Percentiles rank a stretch among this genome's conserved stretches.
Conservation (phyloP, 2,113 vertebrate species). For the Takifugu flavidus region DNA sequence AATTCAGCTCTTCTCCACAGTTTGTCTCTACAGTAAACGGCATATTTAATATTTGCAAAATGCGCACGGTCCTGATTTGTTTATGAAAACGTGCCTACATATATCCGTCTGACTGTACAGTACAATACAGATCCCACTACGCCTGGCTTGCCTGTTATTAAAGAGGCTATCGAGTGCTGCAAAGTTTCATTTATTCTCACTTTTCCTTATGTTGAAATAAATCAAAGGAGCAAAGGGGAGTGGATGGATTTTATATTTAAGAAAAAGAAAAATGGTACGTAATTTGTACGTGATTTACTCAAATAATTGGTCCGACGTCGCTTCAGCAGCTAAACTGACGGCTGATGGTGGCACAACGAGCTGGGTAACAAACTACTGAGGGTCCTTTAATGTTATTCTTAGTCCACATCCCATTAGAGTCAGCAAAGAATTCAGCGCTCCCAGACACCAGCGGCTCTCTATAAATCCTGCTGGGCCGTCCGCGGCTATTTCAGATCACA, state of each 20-base stretch:
- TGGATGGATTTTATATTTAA: slow-evolving; percentile 26
- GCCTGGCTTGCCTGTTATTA: slow-evolving; percentile 51
- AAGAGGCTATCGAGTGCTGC: slow-evolving; percentile 62
- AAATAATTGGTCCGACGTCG: slow-evolving; percentile 38
- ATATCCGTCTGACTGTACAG: slow-evolving; percentile 42
- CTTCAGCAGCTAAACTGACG: slow-evolving; percentile 52
- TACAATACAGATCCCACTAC: slow-evolving; percentile 45
- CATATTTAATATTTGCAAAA: slow-evolving; percentile 61
- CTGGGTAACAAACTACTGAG: slow-evolving; percentile 55
- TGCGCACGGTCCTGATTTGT: slow-evolving; percentile 55
- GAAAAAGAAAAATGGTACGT: slow-evolving; percentile 33
- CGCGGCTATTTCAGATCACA: slow-evolving; percentile 45
- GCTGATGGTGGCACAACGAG: slow-evolving; percentile 49
- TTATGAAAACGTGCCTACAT: slow-evolving; percentile 70
- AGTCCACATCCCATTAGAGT: slow-evolving; percentile 44
- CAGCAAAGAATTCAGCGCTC: slow-evolving; percentile 51
- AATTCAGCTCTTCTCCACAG: slow-evolving; percentile 42
- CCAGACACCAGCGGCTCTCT: slow-evolving; percentile 46
- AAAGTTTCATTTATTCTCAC: slow-evolving; percentile 59
- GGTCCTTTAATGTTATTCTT: slow-evolving; percentile 57
- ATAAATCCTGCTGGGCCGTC: slow-evolving; percentile 63
- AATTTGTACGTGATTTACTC: slow-evolving; percentile 55
- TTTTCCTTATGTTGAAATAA: slow-evolving; percentile 53
- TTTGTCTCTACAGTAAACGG: slow-evolving; percentile 56
- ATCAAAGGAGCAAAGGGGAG: slow-evolving; percentile 55